A percentile compares a stretch with the other conserved stretches of the same genome.
Evolutionary conservation across 2,797 vertebrate genomes (phyloP).

Genomic region (Eulemur mongoz): DNA sequence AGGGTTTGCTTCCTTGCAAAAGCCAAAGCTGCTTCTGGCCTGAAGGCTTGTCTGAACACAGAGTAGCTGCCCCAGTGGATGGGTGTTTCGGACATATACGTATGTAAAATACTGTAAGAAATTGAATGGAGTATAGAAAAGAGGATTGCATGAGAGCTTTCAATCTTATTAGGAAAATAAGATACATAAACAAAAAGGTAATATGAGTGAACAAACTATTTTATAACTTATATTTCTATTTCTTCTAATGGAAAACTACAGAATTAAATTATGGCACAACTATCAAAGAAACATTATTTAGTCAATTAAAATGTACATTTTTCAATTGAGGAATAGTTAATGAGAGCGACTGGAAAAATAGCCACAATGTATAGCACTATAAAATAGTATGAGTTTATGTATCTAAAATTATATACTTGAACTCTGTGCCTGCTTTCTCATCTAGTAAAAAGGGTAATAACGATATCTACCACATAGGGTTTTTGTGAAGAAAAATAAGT

Average conservation of each 20-base stretch:
- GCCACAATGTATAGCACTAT: not conserved
- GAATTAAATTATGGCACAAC: not conserved
- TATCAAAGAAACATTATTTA: not conserved
- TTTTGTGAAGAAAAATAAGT: not conserved
- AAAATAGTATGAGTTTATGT: not conserved
- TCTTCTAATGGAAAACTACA: not conserved
- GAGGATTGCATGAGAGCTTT: not conserved
- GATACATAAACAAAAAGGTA: not conserved
- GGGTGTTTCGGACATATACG: not conserved
- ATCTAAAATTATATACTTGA: not conserved
- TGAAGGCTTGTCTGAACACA: not conserved
- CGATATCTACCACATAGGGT: not conserved
- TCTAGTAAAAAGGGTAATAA: not conserved
- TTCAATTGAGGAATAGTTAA: not conserved
- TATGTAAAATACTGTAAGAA: not conserved
- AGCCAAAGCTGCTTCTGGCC: not conserved
- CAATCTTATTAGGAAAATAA: slow-evolving; percentile 23
- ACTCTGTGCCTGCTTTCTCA: not conserved
- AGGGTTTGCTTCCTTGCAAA: slow-evolving; percentile 14
- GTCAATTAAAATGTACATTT: not conserved
- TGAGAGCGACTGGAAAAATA: not conserved
- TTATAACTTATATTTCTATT: not conserved
- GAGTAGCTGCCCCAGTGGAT: not conserved
- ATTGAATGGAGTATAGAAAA: not conserved
- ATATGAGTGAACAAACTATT: not conserved